phyloP scores from a whole-genome alignment of 2,888 invertebrate species.

The Busseola fusca region DNA sequence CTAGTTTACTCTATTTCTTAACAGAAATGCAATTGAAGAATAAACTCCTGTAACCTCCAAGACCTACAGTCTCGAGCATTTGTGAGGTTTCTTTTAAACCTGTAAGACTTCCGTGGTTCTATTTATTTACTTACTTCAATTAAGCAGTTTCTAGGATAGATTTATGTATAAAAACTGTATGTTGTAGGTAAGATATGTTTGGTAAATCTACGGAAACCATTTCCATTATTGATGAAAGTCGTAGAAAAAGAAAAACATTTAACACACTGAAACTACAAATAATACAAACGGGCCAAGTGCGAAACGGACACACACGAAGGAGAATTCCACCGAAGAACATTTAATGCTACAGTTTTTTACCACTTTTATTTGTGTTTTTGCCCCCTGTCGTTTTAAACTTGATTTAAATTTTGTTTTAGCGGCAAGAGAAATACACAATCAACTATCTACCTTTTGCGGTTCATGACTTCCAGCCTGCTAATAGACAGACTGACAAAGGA shows the following conservation, averaged over 20 bases:
- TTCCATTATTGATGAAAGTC: not conserved
- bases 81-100: slow-evolving; percentile 27
- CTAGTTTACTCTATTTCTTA: not conserved
- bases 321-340: not conserved
- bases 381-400: too few relatives aligned
- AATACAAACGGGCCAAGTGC: not conserved
- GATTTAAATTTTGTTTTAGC: too few relatives aligned
- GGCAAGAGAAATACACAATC: not conserved
- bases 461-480: too few relatives aligned
- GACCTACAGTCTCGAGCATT: not conserved
- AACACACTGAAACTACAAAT: too few relatives aligned
- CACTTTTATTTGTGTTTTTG: too few relatives aligned
- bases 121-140: not conserved
- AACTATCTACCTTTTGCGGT: not conserved
- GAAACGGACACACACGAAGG: not conserved
- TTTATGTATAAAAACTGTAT: not conserved
- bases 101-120: slow-evolving; percentile 36
- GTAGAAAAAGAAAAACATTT: too few relatives aligned
- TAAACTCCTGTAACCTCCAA: not conserved
- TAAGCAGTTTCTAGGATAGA: not conserved
- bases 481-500: not conserved
- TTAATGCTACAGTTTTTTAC: not conserved
- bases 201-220: not conserved
- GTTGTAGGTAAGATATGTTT: not conserved
- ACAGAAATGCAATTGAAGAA: not conserved